Base-by-base conservation (phyloP, 2,888 invertebrate genomes). In the Dione juno region DNA sequence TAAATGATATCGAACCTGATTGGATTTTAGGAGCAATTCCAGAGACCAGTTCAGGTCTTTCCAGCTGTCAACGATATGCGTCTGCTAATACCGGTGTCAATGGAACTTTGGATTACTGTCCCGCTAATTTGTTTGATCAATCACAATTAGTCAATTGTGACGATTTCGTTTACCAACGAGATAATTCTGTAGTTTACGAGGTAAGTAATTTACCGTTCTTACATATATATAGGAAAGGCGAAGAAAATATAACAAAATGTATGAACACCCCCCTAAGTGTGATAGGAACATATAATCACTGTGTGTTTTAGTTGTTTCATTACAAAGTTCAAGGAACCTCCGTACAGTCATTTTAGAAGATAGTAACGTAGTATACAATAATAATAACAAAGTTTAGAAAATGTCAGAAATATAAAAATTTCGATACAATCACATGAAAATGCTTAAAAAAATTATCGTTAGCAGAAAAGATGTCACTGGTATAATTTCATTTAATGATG, bases 21-120 rank as follows among this genome's bases (percentile, higher is more conserved):
- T 90, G 90, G 90, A 78, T 90, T 67, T 57, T 73, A 14, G 80
- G 83, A 45, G 89, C 89, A 0, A 77, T 90, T 73, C 90, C 90
- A n/a, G 75, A 75, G 59, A 81, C 81, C 1, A 61, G 78, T 35
- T 77, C 84, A n/a, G 88, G 88, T 16, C 82, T 87, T 16, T 85
- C 88, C 69, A 86, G 83, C 74, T 91, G 91, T 78, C 74, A 81
- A 73, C 84, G 89, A 63, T 91, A 80, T 73, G 81, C 77, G 35
- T 80, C 82, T 66, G 66, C 67, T n/a, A 41, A 69, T 1, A 61
- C 74, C 35, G 80, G 75, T 40, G 75, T 72, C 61, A 80, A 76
- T 70, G 75, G 77, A 11, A 76, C 75, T 13, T 70, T 77, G 8
- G 74, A 79, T 10, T 67, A 54, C 48, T 91, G 91, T 58, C 84